Base-by-base conservation (phyloP, 2,888 invertebrate genomes). In the Strigamia transsilvanica region DNA sequence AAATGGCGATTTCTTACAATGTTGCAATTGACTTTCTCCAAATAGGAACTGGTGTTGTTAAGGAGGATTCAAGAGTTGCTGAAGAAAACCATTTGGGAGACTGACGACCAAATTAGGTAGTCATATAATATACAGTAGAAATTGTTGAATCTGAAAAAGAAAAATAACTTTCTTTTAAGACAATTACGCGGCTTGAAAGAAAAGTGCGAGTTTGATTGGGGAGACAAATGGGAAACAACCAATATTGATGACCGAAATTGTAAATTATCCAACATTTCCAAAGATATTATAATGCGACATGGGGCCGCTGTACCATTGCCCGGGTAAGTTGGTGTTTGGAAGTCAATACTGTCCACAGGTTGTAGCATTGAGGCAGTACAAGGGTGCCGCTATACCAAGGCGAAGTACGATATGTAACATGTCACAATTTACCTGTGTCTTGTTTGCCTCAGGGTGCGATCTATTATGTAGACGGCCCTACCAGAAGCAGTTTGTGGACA, bases 131-230 rank as follows among this genome's bases (percentile, higher is more conserved):
- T 66, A 18, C n/a, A n/a, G 3, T 27, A 13, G 18, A 18, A 13
- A 27, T 73, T 73, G 21, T 32, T 56, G 7, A 56, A 56, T 21
- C 7, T 56, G 3, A 56, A 56, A 34, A 5, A 15, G 10, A 66
- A 66, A 66, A 18, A 13, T 66, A 15, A 66, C 13, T 42, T 42
- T 66, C 7, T 32, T 73, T 73, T 27, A 7, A 51, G 13, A 4
- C 13, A 12, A 73, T 73, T 27, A 21, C 93, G 94, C 86, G 92
- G 94, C 18, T 93, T 93, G 0, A 96, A 97, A 87, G 92, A 93
- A 84, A 91, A 93, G 73, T 90, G 97, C 83, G 97, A 97, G 88
- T 93, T 92, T 86, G 96, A 97, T 87, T 97, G 96, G 95, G 95
- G 95, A 85, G 95, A 97, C 86, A 97, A 97, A 89, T 91, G 91